Conservation (phyloP, 2,797 vertebrate genomes). For the Apodemus agrarius region DNA sequence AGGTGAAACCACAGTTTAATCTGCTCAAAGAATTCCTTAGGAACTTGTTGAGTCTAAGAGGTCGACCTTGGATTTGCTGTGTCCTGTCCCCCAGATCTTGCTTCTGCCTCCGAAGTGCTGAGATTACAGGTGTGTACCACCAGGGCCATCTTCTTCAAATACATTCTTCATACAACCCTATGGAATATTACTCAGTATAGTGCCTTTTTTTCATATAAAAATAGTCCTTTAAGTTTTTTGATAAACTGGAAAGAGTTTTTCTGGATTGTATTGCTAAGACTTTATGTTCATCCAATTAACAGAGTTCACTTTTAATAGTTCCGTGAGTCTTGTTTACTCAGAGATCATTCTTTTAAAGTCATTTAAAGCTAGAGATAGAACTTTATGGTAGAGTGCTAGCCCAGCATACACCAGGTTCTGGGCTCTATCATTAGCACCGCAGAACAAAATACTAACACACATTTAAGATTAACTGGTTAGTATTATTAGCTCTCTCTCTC, state of each 20-base stretch:
- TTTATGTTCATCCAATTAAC: constrained; percentile 6
- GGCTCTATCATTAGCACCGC: neutral
- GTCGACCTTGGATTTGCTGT: neutral
- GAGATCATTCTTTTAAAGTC: constrained; percentile 34
- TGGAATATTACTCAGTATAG: neutral
- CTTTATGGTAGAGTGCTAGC: neutral
- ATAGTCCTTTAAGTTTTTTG: neutral
- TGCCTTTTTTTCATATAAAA: neutral
- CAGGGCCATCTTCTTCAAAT: neutral
- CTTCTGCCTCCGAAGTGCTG: neutral
- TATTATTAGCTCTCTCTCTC: neutral
- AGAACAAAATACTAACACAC: neutral
- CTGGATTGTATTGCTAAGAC: constrained; percentile 23
- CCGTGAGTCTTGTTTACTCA: constrained; percentile 23
- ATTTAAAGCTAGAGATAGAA: neutral
- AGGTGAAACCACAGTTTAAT: neutral
- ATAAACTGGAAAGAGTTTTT: neutral
- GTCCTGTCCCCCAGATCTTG: too few species aligned
- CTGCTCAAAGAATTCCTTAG: neutral
- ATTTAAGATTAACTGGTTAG: neutral
- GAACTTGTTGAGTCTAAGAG: neutral
- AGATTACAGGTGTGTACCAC: too few species aligned
- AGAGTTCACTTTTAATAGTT: constrained; percentile 42
- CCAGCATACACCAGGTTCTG: neutral
- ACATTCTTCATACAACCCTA: neutral